Evolutionary conservation across 2,113 vertebrate genomes (phyloP), one percentile per base, ranked within the genome.

Genomic region (Ammodramus savannarum): DNA sequence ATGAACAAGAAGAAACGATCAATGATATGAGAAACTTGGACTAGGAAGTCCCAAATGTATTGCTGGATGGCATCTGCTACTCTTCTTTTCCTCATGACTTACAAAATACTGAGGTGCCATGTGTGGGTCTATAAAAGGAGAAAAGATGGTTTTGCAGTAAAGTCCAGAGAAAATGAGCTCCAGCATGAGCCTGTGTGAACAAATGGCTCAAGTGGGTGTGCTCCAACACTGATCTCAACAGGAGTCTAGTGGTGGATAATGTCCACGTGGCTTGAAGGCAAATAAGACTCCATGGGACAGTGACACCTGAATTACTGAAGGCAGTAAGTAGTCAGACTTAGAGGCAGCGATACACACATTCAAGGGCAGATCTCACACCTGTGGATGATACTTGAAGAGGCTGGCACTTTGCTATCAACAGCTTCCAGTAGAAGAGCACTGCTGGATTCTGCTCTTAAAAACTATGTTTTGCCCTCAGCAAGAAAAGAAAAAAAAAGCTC

Each of bases 131-230:
- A 58, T 38, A 66, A 62, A 69, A 65, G 81, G 27, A 68, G 21
- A 65, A 69, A 95, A 92, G 5, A 51, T 0, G 0, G 5, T 91
- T 63, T 38, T 79, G 20, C 48, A 63, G 29, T 17, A 4, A 85
- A 55, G 32, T 49, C 16, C 77, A 68, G 44, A 58, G 46, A 44
- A 57, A 87, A 77, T 10, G 13, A 9, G 16, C 23, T 85, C 48
- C 3, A 2, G 41, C 43, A 46, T 0, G 1, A 81, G 38, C 18
- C 46, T 6, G 0, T 31, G 38, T 25, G 58, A 73, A 77, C 27
- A 62, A 65, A 52, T 38, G 23, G 25, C 15, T 89, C 10, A 8
- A 65, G 51, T 7, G 48, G 27, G 4, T 54, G 12, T 75, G 43
- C 38, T 74, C 49, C 19, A 57, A 58, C 31, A 25, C 17, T 16